Conservation (phyloP, 2,888 invertebrate species). For the Nysson spinosus region DNA sequence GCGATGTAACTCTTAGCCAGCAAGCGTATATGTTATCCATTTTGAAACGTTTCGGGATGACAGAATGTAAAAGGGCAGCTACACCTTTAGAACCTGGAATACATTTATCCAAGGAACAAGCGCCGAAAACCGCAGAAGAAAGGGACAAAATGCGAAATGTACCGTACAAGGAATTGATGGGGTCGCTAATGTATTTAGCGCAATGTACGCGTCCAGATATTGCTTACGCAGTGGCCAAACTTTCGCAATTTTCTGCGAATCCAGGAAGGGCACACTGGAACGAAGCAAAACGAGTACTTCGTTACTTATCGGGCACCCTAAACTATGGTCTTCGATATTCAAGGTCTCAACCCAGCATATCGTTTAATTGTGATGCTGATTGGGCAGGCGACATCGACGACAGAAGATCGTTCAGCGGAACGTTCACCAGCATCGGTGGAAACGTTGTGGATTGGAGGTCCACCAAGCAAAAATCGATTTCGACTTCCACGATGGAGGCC, state of each 20-base stretch:
- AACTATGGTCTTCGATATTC: neutral
- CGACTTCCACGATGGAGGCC: conserved; percentile 22
- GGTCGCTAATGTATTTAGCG: no score
- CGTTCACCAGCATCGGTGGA: neutral
- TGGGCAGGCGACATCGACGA: conserved; percentile 22
- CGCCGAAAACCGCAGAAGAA: neutral
- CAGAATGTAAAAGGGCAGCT: conserved; percentile 6
- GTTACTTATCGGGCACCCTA: conserved; percentile 6
- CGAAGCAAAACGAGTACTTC: conserved; percentile 3
- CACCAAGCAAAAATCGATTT: neutral
- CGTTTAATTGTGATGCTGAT: conserved; percentile 12
- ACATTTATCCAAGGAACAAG: conserved; percentile 10
- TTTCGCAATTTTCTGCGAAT: conserved; percentile 12
- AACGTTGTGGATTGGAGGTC: conserved; percentile 14
- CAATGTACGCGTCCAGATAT: conserved; percentile 10
- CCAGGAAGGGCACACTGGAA: conserved; percentile 8
- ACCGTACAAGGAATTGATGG: conserved; percentile 8
- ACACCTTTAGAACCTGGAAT: conserved; percentile 9
- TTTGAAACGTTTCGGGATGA: neutral
- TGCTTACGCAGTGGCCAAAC: neutral
- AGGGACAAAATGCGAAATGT: conserved; percentile 1
- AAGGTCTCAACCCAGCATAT: neutral
- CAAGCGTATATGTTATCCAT: conserved; percentile 1
- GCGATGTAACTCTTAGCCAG: neutral
- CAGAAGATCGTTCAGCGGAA: conserved; percentile 13